Evolutionary conservation across 2,888 invertebrate species (phyloP), one percentile per base, ranked within the genome.

Genomic region (Mamestra brassicae): DNA sequence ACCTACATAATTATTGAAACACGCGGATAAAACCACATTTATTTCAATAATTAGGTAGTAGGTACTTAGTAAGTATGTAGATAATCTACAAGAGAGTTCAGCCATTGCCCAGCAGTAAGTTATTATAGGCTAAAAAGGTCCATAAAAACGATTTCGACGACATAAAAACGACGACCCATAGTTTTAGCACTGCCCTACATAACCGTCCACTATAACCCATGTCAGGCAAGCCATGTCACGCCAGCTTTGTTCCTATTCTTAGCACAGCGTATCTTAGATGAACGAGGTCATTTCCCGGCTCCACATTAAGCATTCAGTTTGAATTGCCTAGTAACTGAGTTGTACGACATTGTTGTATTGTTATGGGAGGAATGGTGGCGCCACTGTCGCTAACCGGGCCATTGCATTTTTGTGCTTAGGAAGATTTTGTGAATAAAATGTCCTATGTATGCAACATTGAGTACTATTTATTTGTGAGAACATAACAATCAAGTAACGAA

Each of bases 221-320:
- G 10, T 63, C 26, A 42, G 66, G n/a, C 70, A 38, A 75, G 60
- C 36, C 55, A 13, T 57, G 60, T 69, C 81, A 77, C 47, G 62
- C 55, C 10, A 54, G 45, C n/a, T 58, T 61, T 54, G 57, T 79
- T 1, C 36, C 60, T 78, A 65, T 71, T 71, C 62, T 64, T 61
- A 67, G 50, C 10, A 17, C n/a, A 52, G 36, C 10, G 13, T 61
- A 77, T 67, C 76, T 76, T 64, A 72, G 71, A 76, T 69, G 63
- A 78, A 81, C 47, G 74, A 73, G 81, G 84, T 76, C 81, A 55
- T 83, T 73, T 76, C 68, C 71, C 66, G 65, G 54, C 60, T 64
- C 11, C 52, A 60, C 66, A 78, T 80, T 73, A 83, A 65, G 63
- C 47, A 84, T 85, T 78, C 74, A 66, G 69, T 61, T 81, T 62